A percentile compares a stretch with the other conserved stretches of the same genome.
Evolutionary conservation across 2,113 vertebrate species (phyloP).

Genomic region (Cnemophilus loriae): DNA sequence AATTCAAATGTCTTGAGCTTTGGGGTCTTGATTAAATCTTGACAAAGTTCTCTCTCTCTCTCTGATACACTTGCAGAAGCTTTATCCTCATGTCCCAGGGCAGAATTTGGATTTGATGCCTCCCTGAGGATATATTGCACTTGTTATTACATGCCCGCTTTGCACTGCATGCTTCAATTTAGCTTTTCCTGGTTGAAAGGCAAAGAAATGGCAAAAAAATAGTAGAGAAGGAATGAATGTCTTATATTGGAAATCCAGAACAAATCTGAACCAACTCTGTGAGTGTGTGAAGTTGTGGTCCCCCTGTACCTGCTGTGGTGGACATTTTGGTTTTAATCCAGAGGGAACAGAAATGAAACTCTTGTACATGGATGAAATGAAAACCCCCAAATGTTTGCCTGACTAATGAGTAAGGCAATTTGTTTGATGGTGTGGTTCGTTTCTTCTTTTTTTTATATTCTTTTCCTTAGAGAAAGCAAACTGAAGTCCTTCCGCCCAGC

Average conservation of each 20-base stretch:
- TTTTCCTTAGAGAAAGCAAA: not conserved
- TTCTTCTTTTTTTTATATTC: not conserved
- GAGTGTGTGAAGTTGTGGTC: not conserved
- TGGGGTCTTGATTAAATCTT: not conserved
- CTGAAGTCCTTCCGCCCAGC: not conserved
- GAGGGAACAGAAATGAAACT: not conserved
- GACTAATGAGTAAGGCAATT: not conserved
- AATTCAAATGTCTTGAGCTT: not conserved
- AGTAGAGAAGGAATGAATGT: not conserved
- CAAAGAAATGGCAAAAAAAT: not conserved
- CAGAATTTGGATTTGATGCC: not conserved
- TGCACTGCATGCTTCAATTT: not conserved
- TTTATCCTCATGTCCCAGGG: not conserved
- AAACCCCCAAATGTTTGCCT: not conserved
- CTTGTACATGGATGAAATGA: not conserved
- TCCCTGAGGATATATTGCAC: not conserved
- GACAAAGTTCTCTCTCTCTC: not conserved
- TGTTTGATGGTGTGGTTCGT: not conserved
- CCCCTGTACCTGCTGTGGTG: not conserved
- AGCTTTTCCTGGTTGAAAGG: not conserved
- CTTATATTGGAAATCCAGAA: not conserved
- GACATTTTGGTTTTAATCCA: not conserved
- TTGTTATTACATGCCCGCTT: fast-evolving
- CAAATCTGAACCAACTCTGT: fast-evolving
- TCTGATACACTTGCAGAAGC: not conserved